Base-by-base conservation (phyloP, 2,888 invertebrate genomes). In the Brachylomia viminalis region DNA sequence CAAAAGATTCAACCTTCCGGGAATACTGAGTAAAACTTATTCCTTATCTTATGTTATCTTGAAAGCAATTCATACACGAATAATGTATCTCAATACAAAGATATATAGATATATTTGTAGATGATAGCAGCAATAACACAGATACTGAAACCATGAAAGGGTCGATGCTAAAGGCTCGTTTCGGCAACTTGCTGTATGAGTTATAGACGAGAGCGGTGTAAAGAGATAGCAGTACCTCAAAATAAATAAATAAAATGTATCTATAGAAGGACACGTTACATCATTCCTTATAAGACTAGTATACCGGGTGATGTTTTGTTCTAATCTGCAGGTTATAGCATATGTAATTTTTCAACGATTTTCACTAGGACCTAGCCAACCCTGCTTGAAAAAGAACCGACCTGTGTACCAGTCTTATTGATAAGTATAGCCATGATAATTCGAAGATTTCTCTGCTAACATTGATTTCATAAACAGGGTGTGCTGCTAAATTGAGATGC, bases 81-180 rank as follows among this genome's bases (percentile, higher is more conserved):
- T 77, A 77, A 75, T 81, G 72, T 85, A 82, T 80, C 70, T 69
- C 56, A 69, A 83, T 82, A 83, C 68, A 80, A 76, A 86, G 73
- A 83, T 80, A 83, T 86, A 86, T 77, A 77, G 59, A 80, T 86
- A 85, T 80, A 82, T 86, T 82, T 72, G 72, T 70, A 87, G 83
- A 89, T 88, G 88, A 89, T 89, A 84, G 83, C 82, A 83, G 86
- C 83, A 88, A 89, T 89, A 90, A 87, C 81, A 84, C 75, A 89
- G 88, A 86, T 81, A 85, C 79, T 86, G 89, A 84, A 86, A 89
- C 86, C 85, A 82, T 89, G 87, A 88, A 89, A 90, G 83, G 86
- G 82, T 79, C 87, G 86, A 83, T 52, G 79, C 71, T 77, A 84
- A 82, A 83, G 83, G 77, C 83, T 84, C 83, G 84, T 85, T 86